Evolutionary conservation across 2,113 vertebrate genomes (phyloP).

Genomic region (Myotis davidii): DNA sequence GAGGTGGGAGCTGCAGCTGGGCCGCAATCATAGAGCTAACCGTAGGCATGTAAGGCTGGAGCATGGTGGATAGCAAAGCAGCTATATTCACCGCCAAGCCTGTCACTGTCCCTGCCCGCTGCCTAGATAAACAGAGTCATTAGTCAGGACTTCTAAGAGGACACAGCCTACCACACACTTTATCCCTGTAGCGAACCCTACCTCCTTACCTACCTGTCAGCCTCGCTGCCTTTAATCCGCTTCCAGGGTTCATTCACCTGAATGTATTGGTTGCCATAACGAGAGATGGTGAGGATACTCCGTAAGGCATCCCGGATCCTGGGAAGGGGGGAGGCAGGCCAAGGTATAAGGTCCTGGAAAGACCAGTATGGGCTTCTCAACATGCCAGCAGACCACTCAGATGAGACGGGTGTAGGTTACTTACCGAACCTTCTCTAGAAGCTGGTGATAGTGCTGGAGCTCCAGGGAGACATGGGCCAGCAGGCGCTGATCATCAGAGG

Average conservation of each 20-base stretch:
- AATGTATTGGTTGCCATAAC: conserved; percentile 97
- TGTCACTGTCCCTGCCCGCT: conserved; percentile 92
- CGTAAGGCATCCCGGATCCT: conserved; percentile 96
- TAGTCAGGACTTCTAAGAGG: neutral
- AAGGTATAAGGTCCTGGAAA: neutral
- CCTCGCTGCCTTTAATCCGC: conserved; percentile 91
- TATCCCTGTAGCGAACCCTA: neutral
- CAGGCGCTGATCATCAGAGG: conserved; percentile 89
- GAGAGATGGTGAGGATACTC: conserved; percentile 94
- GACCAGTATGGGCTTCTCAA: neutral
- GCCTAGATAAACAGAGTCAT: conserved; percentile 80
- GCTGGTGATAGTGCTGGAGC: conserved; percentile 92
- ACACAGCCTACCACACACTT: neutral
- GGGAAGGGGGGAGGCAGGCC: neutral
- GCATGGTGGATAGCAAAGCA: conserved; percentile 89
- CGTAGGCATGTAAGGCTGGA: conserved; percentile 94
- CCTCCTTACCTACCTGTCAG: conserved; percentile 90
- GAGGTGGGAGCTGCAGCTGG: conserved; percentile 88
- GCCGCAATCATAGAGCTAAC: conserved; percentile 90
- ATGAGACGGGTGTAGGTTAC: conserved; percentile 34
- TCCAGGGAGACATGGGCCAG: conserved; percentile 92
- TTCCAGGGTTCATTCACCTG: conserved; percentile 98
- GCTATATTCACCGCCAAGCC: conserved; percentile 93
- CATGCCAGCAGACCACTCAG: neutral
- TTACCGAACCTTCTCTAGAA: conserved; percentile 95